Base-by-base conservation (phyloP, 92 coral and sea anemone species). In the Paragorgia papillata region DNA sequence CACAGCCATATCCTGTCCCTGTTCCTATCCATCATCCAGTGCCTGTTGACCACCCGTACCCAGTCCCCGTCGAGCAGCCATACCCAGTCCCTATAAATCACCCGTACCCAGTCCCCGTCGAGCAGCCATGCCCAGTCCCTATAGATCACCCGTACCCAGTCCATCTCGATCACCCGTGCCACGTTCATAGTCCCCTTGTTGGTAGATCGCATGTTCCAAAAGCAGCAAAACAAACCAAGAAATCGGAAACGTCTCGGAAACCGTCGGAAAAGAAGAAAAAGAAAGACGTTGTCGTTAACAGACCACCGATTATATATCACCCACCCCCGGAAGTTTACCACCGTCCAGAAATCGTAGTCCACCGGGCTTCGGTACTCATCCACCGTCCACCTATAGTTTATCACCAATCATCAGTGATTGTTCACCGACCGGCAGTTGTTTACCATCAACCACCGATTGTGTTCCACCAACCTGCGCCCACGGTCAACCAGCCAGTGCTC, bases 281-380 rank as follows among this genome's bases (percentile, higher is more conserved):
- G 87, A 95, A 95, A 55, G 99, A 95, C 46, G 99, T 95, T 21
- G 97, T 95, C 26, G 99, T 95, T 9, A 95, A 90, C 76, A 85
- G 99, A n/a, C 99, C 99, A 25, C 99, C 99, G 3, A 95, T 95
- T 15, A 95, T 95, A 62, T 95, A 95, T 59, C 99, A 95, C 57
- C 99, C 99, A 51, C 99, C 99, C 15, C 99, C 99, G 30, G 99
- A 95, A 80, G 97, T 95, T 26, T 95, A 95, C 63, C 99, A 95
- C 82, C 71, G 99, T 58, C 99, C 99, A 31, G 99, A 95, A 57
- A 95, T 95, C 44, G 97, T 95, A 29, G 99, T 95, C 9, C 99
- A 95, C 73, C 87, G 99, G 33, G 99, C 99, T 15, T 97, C 99
- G 12, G 92, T 95, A 35, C 88, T 95, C 37, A 91, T 95, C 61